phyloP scores from a whole-genome alignment of 1,140 invertebrate species.

The Lethrus apterus region DNA sequence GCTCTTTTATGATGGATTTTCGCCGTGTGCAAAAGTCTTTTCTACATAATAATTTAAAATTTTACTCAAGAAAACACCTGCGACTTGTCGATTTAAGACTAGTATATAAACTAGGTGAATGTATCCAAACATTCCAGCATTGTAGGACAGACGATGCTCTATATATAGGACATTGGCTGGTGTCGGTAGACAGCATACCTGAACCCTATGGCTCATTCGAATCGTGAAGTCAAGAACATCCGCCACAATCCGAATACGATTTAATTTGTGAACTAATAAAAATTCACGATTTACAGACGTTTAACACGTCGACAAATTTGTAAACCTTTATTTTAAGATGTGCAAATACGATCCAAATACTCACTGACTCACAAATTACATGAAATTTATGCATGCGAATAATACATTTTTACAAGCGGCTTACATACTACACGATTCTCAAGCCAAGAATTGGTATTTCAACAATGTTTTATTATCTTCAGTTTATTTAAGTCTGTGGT shows the following conservation, averaged over 20 bases:
- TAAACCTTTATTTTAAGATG: conserved; percentile 6
- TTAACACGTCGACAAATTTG: conserved; percentile 5
- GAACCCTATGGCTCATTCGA: conserved; percentile 8
- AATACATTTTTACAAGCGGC: too few relatives aligned
- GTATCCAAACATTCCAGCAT: conserved; percentile 15
- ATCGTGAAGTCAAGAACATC: neutral
- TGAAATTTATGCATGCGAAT: too few relatives aligned
- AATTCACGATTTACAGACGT: neutral
- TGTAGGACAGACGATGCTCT: conserved; percentile 15
- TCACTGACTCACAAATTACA: too few relatives aligned
- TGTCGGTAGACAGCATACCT: conserved; percentile 10
- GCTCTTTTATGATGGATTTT: neutral
- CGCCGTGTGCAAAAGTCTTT: conserved; percentile 1
- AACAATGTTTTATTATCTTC: too few relatives aligned
- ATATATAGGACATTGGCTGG: conserved; percentile 11
- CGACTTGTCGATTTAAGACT: neutral
- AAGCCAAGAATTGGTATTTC: too few relatives aligned
- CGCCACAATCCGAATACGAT: neutral
- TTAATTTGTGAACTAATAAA: neutral
- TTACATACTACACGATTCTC: too few relatives aligned
- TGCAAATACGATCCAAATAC: too few relatives aligned
- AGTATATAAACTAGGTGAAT: neutral
- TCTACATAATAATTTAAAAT: neutral
- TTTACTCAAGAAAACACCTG: neutral
- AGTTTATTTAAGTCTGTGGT: too few relatives aligned